A percentile compares a stretch with the other conserved stretches of the same genome.
Conservation (phyloP, 2,888 invertebrate species). For the Hoplodrina blanda region DNA sequence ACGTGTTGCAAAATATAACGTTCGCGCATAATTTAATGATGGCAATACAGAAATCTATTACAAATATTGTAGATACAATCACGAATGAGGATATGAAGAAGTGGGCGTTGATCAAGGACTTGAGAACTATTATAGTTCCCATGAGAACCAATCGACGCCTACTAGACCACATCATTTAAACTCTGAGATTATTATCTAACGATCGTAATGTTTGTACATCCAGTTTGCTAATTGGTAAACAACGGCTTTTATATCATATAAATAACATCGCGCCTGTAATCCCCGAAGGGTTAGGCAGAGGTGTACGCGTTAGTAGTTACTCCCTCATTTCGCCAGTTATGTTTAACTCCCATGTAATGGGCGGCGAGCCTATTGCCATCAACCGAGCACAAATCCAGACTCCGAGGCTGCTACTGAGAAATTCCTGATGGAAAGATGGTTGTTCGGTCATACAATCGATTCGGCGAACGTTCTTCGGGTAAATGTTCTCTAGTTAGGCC, state of each 20-base stretch:
- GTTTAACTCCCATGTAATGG: no score
- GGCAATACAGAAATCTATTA: not conserved
- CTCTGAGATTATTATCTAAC: conserved; percentile 38
- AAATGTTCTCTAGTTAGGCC: no score
- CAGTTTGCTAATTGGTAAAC: conserved; percentile 2
- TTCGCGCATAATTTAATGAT: conserved; percentile 19
- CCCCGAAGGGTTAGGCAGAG: no score
- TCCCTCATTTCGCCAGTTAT: no score
- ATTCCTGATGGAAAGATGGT: no score
- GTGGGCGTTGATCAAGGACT: conserved; percentile 60
- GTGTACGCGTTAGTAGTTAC: no score
- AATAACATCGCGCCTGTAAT: no score
- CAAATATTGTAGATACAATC: conserved; percentile 22
- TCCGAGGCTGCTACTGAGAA: no score
- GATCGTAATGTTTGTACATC: conserved; percentile 24
- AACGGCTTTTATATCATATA: not conserved
- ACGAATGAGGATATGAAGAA: conserved; percentile 52
- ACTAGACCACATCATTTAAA: conserved; percentile 44
- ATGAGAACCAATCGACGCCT: conserved; percentile 60
- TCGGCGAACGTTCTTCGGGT: no score
- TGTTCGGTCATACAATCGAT: no score
- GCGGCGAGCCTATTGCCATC: no score
- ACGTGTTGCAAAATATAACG: conserved; percentile 5
- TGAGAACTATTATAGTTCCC: conserved; percentile 56
- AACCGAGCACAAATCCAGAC: no score